Percentiles rank a stretch among this genome's conserved stretches.
Conservation (phyloP, 1,140 invertebrate species). For the Papilio helenus region DNA sequence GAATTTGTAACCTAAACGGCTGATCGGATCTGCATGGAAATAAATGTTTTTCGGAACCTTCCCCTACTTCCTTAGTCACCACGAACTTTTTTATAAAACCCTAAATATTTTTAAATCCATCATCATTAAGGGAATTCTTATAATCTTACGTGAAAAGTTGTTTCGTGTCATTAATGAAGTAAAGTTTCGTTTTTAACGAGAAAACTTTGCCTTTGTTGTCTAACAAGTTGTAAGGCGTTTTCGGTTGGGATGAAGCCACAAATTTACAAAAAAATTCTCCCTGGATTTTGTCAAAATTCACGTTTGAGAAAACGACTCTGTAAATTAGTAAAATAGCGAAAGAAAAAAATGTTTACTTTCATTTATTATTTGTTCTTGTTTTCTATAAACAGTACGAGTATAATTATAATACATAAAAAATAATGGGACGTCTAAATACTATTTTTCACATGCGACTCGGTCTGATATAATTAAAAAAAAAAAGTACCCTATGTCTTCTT, state of each 20-base stretch:
- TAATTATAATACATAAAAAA: too few relatives aligned
- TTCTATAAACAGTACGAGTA: too few relatives aligned
- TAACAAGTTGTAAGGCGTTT: constrained; percentile 9
- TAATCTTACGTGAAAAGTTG: constrained; percentile 15
- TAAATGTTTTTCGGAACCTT: too few relatives aligned
- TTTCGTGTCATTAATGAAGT: constrained; percentile 19
- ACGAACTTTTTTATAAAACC: background rate
- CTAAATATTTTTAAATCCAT: background rate
- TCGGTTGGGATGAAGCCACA: constrained; percentile 25
- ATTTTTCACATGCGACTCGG: too few relatives aligned
- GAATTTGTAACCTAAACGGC: too few relatives aligned
- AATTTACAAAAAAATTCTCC: background rate
- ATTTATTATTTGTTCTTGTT: background rate
- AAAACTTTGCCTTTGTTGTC: constrained; percentile 32
- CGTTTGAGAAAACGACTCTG: background rate
- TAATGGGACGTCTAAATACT: too few relatives aligned
- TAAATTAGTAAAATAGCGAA: background rate
- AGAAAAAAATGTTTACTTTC: background rate
- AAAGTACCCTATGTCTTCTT: too few relatives aligned
- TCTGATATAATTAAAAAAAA: too few relatives aligned
- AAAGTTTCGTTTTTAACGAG: constrained; percentile 32
- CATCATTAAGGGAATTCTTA: constrained; percentile 7
- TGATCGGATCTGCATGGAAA: too few relatives aligned
- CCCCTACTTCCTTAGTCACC: too few relatives aligned
- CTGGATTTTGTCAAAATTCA: background rate